Base-by-base conservation (phyloP, 2,113 vertebrate species). In the Eptesicus fuscus region DNA sequence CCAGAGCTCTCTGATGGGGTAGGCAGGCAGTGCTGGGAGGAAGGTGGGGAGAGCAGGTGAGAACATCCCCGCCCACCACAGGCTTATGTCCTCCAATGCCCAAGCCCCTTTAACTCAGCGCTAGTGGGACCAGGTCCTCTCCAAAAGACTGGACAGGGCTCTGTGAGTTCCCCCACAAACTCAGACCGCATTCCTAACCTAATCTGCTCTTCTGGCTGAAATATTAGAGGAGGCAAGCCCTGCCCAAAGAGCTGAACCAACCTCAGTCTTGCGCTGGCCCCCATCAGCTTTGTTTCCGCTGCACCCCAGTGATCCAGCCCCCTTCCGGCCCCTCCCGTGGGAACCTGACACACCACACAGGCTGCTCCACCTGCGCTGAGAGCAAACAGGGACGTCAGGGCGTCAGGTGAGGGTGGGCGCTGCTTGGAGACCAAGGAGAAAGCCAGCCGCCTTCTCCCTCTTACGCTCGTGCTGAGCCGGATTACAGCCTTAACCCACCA, bases 381-480 rank as follows among this genome's bases (percentile, higher is more conserved):
- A 49, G 73, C 85, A 97, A 94, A 97, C 85, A 94, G 35, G 16
- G 69, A 44, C 7, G 13, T 37, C 83, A 20, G 77, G n/a, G 28
- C 74, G 94, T 95, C 14, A 1, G 4, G 32, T 63, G 73, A 32
- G 5, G 83, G 73, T 85, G 90, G 92, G 56, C 13, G 84, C 96
- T 95, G 88, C 96, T 88, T 93, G 86, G 96, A 95, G 84, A 97
- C 96, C 25, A 12, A 20, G 2, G 79, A 65, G 35, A 44, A 76
- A 42, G 74, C 49, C 78, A 12, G 56, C 37, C 1, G 8, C 84
- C 88, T 13, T 83, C 77, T 56, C 25, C 11, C 4, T 32, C 47
- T 69, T 16, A 42, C 7, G 18, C 53, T 73, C 20, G 47, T 14
- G 14, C 49, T 1, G 32, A 32, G 25, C 47, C 0, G 3, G 4